phyloP scores from a whole-genome alignment of 2,113 vertebrate species.

The Lepus europaeus region DNA sequence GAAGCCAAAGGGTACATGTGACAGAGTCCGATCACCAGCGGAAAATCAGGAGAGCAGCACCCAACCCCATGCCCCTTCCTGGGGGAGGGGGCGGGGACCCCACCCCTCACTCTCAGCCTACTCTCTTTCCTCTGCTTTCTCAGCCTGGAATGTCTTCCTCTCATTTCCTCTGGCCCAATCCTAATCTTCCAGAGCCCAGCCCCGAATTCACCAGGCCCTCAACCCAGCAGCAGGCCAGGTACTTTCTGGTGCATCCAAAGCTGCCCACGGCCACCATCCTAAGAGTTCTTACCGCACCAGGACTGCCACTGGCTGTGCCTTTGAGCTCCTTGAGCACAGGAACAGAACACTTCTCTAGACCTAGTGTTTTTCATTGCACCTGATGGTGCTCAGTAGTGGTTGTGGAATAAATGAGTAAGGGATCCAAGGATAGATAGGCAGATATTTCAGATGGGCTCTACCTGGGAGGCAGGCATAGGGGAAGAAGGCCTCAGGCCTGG shows the following conservation, averaged over 20 bases:
- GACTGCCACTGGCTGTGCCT: neutral
- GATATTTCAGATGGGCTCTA: neutral
- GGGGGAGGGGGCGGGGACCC: neutral
- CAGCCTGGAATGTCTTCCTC: neutral
- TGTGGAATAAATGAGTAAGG: conserved; percentile 13
- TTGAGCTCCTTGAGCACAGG: neutral
- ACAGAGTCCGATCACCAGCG: neutral
- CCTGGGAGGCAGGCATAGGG: neutral
- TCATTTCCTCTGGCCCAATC: neutral
- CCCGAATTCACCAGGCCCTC: neutral
- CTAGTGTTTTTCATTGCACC: neutral
- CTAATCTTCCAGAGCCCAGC: neutral
- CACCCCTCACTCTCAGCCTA: neutral
- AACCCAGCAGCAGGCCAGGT: neutral
- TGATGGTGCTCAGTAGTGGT: neutral
- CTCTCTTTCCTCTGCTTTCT: neutral
- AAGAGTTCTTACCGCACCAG: neutral
- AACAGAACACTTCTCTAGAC: neutral
- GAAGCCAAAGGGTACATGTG: neutral
- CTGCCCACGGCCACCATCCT: neutral
- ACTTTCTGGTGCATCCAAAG: neutral
- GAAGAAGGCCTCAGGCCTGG: neutral
- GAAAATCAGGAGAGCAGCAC: neutral
- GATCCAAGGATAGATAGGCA: neutral
- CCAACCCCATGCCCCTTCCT: neutral